Percentiles rank a stretch among this genome's conserved stretches.
These are phyloP conservation scores for Parazoanthus darwini DNA, from an alignment of 92 coral and sea anemone genomes.

Conservation along the genomic window DNA sequence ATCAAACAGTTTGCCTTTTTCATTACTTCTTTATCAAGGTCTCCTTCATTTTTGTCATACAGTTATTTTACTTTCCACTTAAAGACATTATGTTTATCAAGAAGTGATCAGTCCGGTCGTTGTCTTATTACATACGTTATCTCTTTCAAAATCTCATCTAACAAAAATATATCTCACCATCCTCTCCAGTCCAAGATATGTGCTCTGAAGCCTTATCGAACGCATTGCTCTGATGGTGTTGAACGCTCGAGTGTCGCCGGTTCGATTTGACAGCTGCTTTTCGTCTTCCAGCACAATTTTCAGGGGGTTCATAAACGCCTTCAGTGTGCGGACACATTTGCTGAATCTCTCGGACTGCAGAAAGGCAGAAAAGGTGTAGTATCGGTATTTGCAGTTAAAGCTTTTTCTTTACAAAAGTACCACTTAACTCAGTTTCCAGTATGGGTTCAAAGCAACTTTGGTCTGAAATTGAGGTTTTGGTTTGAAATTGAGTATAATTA, in stretches of 20 bases:
- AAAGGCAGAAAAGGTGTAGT: background rate
- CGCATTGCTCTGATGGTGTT: background rate
- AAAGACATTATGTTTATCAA: too few species aligned
- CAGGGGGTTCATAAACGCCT: constrained; percentile 19
- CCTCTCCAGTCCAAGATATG: background rate
- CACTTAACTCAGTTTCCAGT: too few species aligned
- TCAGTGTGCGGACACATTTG: constrained; percentile 6
- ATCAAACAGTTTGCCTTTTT: too few species aligned
- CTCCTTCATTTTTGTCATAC: too few species aligned
- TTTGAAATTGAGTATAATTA: too few species aligned
- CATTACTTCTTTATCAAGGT: too few species aligned
- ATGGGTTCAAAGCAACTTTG: too few species aligned
- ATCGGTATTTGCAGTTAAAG: too few species aligned
- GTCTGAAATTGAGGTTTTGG: too few species aligned
- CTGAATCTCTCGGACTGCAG: constrained; percentile 13
- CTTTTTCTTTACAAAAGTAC: too few species aligned
- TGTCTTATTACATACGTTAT: too few species aligned
- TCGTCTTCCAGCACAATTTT: constrained; percentile 3
- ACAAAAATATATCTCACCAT: background rate
- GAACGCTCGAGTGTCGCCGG: background rate
- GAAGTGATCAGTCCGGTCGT: too few species aligned
- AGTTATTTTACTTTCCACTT: background rate
- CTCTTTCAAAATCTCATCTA: background rate
- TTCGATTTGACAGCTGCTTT: background rate
- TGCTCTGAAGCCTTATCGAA: background rate